Base-by-base conservation (phyloP, 1,140 invertebrate species). In the Drosophila orena region DNA sequence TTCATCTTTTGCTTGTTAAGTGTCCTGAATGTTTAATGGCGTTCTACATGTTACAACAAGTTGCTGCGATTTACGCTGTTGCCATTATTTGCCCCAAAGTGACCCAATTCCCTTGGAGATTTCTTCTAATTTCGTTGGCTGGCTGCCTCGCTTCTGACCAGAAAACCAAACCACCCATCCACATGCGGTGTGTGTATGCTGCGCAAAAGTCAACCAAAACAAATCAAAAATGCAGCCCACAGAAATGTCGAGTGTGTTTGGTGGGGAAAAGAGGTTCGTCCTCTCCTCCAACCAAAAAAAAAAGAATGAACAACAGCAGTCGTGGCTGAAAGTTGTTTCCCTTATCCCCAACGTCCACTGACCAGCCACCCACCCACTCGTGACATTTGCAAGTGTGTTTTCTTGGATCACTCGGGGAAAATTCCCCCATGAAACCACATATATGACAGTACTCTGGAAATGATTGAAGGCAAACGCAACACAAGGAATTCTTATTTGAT, bases 81-180 rank as follows among this genome's bases (percentile, higher is more conserved):
- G 24, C 38, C 53, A 44, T 40, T 17, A 17, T 17, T 17, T 40
- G 20, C 42, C 53, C 44, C 50, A 68, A 37, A 54, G 53, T 86
- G 83, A 81, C 83, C 81, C 58, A 78, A 88, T 86, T 81, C 65
- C 80, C 72, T 50, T 38, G 46, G 66, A 85, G 66, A 60, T 58
- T 34, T 61, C 17, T 14, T 75, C 54, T 44, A 70, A 78, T 77
- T 71, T 70, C 37, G 57, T 70, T 60, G 40, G 15, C 15, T 56
- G 4, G 24, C 24, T 30, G 7, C 7, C 30, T 30, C 30, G 8
- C 30, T 30, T 8, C 30, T 55, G 30, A 27, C 4, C 27, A 38
- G 27, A 30, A 30, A 8, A 27, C 2, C 1, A 34, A 64, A 62
- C n/a, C n/a, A n/a, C 34, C 35, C 35, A 12, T 38, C 37, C 37